phyloP scores from a whole-genome alignment of 2,113 vertebrate genomes.

The Oryzias melastigma region DNA sequence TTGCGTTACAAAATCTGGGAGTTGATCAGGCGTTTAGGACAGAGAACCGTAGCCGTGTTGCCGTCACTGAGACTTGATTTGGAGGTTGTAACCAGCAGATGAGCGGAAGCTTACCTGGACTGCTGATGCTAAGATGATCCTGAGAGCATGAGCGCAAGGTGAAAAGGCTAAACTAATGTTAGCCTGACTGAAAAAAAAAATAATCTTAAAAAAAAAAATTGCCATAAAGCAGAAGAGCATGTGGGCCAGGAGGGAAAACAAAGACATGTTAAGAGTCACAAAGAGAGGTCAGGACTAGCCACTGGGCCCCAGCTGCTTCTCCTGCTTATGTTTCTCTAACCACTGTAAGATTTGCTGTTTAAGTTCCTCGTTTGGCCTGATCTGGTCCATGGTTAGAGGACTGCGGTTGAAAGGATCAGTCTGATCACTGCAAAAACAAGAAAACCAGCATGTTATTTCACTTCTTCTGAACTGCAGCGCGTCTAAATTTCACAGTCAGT shows the following conservation, averaged over 20 bases:
- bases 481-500: too few relatives aligned
- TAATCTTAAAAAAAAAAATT: slow-evolving; percentile 51
- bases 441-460: background rate
- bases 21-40: slow-evolving; percentile 29
- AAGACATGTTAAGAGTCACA: slow-evolving; percentile 23
- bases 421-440: slow-evolving; percentile 85
- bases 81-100: slow-evolving; percentile 34
- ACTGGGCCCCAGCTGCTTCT: slow-evolving; percentile 81
- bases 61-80: slow-evolving; percentile 25
- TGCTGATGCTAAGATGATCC: slow-evolving; percentile 34
- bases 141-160: slow-evolving; percentile 36
- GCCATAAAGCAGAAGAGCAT: slow-evolving; percentile 47
- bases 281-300: slow-evolving; percentile 55
- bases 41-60: slow-evolving; percentile 25
- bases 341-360: slow-evolving; percentile 92
- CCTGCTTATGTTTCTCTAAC: slow-evolving; percentile 89
- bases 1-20: slow-evolving; percentile 48
- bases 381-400: slow-evolving; percentile 99
- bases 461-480: too few relatives aligned
- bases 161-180: slow-evolving; percentile 33
- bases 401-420: slow-evolving; percentile 98
- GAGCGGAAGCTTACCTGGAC: slow-evolving; percentile 40
- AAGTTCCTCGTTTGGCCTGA: slow-evolving; percentile 94
- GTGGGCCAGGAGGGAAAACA: slow-evolving; percentile 28
- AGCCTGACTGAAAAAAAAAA: slow-evolving; percentile 14